Evolutionary conservation across 2,113 vertebrate genomes (phyloP), one percentile per base, ranked within the genome.

Genomic region (Stigmatopora nigra): DNA sequence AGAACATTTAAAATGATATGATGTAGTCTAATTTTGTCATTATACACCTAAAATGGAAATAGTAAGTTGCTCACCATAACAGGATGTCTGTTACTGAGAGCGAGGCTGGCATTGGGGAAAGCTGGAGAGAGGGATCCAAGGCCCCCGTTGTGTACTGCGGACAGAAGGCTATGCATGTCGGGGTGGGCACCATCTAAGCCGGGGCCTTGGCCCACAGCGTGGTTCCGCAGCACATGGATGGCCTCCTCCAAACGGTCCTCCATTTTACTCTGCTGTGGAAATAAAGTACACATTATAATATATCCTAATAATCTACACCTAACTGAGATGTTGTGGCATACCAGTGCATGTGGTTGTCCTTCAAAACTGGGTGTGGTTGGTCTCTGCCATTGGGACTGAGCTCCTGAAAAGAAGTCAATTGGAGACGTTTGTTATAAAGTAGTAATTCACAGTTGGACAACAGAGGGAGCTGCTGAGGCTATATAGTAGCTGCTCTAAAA

Each of bases 181-280:
- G 91, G 77, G 25, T 93, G 92, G 73, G 73, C 78, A 36, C 90
- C 90, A 1, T 91, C 77, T 73, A 92, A 78, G 46, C 91, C 75
- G 0, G 92, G 86, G 0, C 90, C 90, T 46, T 95, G 91, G 65
- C 96, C 95, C 84, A 98, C 96, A 0, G 96, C 97, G 0, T 99
- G 96, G 78, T 88, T 98, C 62, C 95, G 92, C 70, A 99, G 90
- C 67, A 99, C 97, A 0, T 98, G 95, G 75, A 99, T 99, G 67
- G 96, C 97, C 86, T 99, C 97, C 5, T 98, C 97, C 87, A 99
- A 88, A 72, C 92, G 93, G 82, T 99, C 97, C 78, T 99, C 96
- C 93, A 99, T 91, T 89, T 99, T 99, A 90, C 89, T 97, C 88
- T 98, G 96, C 91, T 92, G 67, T 31, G 17, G 53, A 57, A 61